Evolutionary conservation across 2,888 invertebrate genomes (phyloP).

Genomic region (Microctonus hyperodae): DNA sequence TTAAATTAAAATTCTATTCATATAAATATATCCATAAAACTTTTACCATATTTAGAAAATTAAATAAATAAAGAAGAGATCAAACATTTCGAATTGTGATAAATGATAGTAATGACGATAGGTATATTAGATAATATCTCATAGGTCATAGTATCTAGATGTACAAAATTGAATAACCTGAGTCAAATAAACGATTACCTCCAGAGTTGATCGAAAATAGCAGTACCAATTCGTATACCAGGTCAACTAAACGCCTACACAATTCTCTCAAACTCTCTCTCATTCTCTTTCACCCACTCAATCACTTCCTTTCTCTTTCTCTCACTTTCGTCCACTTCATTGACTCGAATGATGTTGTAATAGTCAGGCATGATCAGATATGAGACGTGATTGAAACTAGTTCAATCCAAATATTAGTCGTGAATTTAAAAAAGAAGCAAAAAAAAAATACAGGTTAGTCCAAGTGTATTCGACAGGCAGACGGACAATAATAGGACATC

Average conservation of each 20-base stretch:
- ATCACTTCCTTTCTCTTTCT: neutral
- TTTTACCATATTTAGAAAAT: neutral
- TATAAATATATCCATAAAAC: neutral
- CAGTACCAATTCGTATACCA: slow-evolving; percentile 1
- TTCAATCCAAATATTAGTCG: neutral
- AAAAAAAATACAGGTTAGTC: too few relatives aligned
- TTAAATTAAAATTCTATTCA: too few relatives aligned
- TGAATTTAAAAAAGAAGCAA: slow-evolving; percentile 14
- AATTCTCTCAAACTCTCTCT: neutral
- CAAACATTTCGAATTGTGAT: neutral
- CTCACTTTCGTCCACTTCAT: neutral
- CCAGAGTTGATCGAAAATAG: slow-evolving; percentile 36
- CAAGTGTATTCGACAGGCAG: slow-evolving; percentile 23
- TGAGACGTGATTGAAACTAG: neutral
- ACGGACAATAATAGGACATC: slow-evolving; percentile 29
- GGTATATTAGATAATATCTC: neutral
- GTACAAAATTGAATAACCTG: slow-evolving; percentile 36
- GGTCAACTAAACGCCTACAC: neutral
- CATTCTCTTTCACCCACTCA: too few relatives aligned
- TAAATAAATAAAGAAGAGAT: neutral
- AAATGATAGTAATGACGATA: slow-evolving; percentile 3
- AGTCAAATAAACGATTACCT: slow-evolving; percentile 40
- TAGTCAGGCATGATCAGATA: neutral
- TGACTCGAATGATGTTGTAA: neutral
- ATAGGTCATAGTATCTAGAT: neutral